phyloP scores from a whole-genome alignment of 2,113 vertebrate species.

The Electrona antarctica region DNA sequence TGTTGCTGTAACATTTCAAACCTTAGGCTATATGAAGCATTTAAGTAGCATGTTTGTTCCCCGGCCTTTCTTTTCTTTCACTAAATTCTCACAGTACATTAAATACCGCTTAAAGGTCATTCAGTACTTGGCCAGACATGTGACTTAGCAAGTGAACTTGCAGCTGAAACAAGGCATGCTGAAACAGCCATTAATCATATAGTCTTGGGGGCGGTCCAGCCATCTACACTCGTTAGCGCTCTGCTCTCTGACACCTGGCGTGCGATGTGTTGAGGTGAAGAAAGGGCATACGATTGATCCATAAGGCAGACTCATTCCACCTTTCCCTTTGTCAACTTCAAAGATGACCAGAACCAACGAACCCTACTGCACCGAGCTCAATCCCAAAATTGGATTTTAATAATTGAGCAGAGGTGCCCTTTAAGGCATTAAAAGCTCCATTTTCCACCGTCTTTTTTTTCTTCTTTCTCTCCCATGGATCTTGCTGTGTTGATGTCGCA shows the following conservation, averaged over 20 bases:
- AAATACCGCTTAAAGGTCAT: background rate
- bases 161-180: slow-evolving; percentile 4
- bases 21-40: background rate
- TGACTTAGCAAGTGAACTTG: slow-evolving; percentile 4
- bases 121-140: background rate
- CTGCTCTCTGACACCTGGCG: slow-evolving; percentile 22
- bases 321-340: slow-evolving; percentile 60
- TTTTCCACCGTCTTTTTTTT: slow-evolving; percentile 31
- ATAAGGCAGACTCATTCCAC: slow-evolving; percentile 57
- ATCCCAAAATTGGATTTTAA: slow-evolving; percentile 82
- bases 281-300: slow-evolving; percentile 38
- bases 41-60: background rate
- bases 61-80: background rate
- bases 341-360: slow-evolving; percentile 45
- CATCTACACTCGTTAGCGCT: slow-evolving; percentile 26
- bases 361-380: slow-evolving; percentile 48
- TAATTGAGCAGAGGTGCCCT: slow-evolving; percentile 77
- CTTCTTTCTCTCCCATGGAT: slow-evolving; percentile 9
- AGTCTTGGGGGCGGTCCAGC: slow-evolving; percentile 3
- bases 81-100: too few relatives aligned
- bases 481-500: slow-evolving; percentile 39
- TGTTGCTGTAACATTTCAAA: background rate
- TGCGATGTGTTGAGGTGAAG: slow-evolving; percentile 32
- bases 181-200: slow-evolving; percentile 24
- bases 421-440: slow-evolving; percentile 64